These are phyloP conservation scores for Brachypteracias leptosomus DNA, from an alignment of 2,113 vertebrate species.

Conservation along the genomic window DNA sequence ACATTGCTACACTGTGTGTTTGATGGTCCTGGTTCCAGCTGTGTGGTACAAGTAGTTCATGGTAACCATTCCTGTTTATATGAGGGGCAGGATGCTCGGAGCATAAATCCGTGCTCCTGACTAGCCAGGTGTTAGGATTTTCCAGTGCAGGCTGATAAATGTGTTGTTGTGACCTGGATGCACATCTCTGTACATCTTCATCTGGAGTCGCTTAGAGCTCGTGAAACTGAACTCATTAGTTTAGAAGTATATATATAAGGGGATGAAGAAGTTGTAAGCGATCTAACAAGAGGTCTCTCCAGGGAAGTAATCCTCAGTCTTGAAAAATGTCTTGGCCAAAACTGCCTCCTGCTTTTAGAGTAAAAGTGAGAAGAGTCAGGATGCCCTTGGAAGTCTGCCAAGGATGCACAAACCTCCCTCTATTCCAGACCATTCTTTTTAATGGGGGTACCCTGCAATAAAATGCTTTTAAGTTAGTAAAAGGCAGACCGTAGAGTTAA, in stretches of 20 bases:
- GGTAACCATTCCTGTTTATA: not conserved
- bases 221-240: not conserved
- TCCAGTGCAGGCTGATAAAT: not conserved
- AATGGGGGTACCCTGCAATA: not conserved
- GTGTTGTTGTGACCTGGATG: accelerated
- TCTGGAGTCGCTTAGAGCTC: not conserved
- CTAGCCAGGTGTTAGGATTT: not conserved
- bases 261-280: not conserved
- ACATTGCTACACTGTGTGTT: accelerated
- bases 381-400: not conserved
- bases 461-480: not conserved
- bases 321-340: not conserved
- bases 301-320: not conserved
- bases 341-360: not conserved
- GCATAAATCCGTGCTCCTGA: not conserved
- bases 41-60: not conserved
- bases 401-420: not conserved
- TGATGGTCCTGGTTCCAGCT: not conserved
- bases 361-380: not conserved
- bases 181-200: not conserved
- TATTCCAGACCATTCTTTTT: not conserved
- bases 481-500: not conserved
- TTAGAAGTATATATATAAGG: not conserved
- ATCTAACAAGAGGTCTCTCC: not conserved
- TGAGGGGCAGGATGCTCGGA: not conserved